phyloP scores from a whole-genome alignment of 2,113 vertebrate species.

The Leptodactylus fuscus region DNA sequence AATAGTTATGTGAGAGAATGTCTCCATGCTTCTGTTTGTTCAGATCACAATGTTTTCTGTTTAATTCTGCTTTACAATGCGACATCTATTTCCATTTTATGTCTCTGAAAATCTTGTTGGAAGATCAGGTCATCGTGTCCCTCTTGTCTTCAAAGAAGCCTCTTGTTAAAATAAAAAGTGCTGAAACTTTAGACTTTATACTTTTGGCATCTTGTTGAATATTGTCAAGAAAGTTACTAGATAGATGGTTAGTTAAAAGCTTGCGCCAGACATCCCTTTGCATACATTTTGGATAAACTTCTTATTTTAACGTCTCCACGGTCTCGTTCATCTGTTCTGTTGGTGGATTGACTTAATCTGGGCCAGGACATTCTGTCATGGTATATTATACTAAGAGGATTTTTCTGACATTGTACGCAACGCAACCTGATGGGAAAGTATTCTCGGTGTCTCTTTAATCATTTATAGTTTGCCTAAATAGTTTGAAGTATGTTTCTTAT shows the following conservation, averaged over 20 bases:
- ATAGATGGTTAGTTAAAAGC: constrained; percentile 3
- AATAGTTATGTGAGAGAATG: constrained; percentile 17
- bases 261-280: background rate
- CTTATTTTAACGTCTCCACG: background rate
- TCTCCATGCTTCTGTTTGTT: constrained; percentile 15
- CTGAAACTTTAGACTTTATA: background rate
- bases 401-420: constrained; percentile 6
- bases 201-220: background rate
- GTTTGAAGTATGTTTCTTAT: background rate
- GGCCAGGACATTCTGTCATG: background rate
- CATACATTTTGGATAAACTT: constrained; percentile 1
- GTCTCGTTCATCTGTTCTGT: constrained; percentile 2
- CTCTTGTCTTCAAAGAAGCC: background rate
- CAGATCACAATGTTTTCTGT: background rate
- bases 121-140: constrained; percentile 15
- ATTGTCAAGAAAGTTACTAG: constrained; percentile 15
- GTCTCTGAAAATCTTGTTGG: background rate
- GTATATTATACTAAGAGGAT: constrained; percentile 12
- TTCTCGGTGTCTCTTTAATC: background rate
- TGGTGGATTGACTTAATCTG: constrained; percentile 12
- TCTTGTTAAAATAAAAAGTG: constrained; percentile 12
- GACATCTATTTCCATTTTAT: background rate
- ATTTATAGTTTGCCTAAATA: background rate
- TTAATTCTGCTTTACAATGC: background rate
- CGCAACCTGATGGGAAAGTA: background rate